Evolutionary conservation across 64 coral and sea anemone species (phyloP), one percentile per base, ranked within the genome.

Genomic region (Stichodactyla mertensii): DNA sequence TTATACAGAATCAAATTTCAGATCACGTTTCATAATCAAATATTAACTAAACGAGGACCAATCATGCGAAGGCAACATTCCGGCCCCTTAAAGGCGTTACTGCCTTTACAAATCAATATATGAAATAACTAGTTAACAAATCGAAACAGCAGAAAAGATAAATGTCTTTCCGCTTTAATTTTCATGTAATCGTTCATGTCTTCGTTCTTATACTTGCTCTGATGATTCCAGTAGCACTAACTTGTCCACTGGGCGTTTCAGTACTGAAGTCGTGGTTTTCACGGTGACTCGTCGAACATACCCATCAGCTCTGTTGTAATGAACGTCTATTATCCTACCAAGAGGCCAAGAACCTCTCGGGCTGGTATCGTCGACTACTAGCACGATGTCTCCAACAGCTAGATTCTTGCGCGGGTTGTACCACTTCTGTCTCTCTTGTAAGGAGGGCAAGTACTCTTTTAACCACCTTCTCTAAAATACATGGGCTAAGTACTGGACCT

Each of bases 401-500:
- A 59, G 61, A 28, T 85, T 85, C n/a, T 66, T 86, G 14, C 61
- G 11, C 4, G 61, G 59, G 11, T 14, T 28, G 52, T 19, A n/a
- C 84, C 84, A 86, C 52, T 86, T 86, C 15, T 86, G 26, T 16
- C 84, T 86, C 54, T 86, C 26, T 52, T 86, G 84, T 16, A 86
- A 52, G 4, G 84, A 69, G 51, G 84, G 84, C 16, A 86, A 26
- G 20, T 86, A 86, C 51, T 86, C 84, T 66, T 53, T 66, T 0
- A 69, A 52, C 61, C 84, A 86, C 15, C 84, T 66, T 20, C 84
- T 26, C 60, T 62, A 86, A 53, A 86, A 86, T 0, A 86, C n/a
- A 27, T 86, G 15, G 4, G 51, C 84, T n/a, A 86, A 2, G 61
- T 86, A 52, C 61, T 86, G 84, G 18, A 86, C 31, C 16, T 86